Base-by-base conservation (phyloP, 1,140 invertebrate species). In the Pseudomyrmex pallidus region DNA sequence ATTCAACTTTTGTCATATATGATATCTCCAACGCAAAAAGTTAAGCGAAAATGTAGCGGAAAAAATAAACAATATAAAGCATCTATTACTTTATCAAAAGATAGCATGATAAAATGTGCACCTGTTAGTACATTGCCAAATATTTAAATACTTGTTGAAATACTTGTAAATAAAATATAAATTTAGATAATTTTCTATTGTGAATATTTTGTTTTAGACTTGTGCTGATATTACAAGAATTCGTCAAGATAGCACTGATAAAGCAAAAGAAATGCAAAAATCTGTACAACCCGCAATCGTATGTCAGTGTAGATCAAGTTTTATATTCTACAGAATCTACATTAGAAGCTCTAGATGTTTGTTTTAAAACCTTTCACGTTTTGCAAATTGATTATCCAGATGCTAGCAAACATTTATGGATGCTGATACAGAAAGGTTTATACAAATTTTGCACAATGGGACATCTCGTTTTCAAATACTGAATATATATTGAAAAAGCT, bases 341-440 rank as follows among this genome's bases (percentile, higher is more conserved):
- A 2, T 25, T 25, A 25, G 25, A 25, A 25, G 25, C 25, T 44
- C 17, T 72, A 44, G 15, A 72, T 72, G 2, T 72, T 57, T 72
- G 54, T 8, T 72, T 72, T 2, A 72, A 72, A 72, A 25, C n/a
- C 3, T 72, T 57, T 2, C 68, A 72, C n/a, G 68, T 72, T 4
- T 44, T 57, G 1, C n/a, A 72, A 44, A 44, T 57, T 12, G 44
- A 57, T 9, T 72, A 72, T 44, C 52, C 52, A 17, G 52, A 57
- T 44, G 52, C 25, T 20, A 72, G 52, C 56, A 72, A 72, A 2
- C 25, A 72, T 57, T 17, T 72, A 17, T 72, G 68, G 52, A 72
- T 17, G n/a, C 10, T 72, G 12, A 57, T 57, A 44, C 68, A 72
- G 17, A 72, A 57, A 44, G 25, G 68, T 56, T 72, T 72, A 2